Percentiles rank a stretch among this genome's conserved stretches.
These are phyloP conservation scores for Ciconia boyciana DNA, from an alignment of 2,113 vertebrate genomes.

Conservation along the genomic window DNA sequence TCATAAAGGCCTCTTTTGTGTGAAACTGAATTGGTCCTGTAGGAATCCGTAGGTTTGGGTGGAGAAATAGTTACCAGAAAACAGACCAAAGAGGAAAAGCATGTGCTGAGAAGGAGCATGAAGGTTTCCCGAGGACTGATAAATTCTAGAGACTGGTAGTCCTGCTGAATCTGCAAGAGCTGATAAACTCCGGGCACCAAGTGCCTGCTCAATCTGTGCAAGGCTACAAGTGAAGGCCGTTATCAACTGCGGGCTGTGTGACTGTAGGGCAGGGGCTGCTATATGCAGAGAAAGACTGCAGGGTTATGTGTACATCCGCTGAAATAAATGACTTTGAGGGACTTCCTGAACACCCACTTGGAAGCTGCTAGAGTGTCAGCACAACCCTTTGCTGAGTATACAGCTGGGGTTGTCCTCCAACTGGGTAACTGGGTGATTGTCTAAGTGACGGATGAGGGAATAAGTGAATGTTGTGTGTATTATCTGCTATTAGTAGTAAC, in stretches of 20 bases:
- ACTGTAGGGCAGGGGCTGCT: neutral
- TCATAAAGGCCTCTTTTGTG: neutral
- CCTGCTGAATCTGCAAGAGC: neutral
- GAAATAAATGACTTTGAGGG: neutral
- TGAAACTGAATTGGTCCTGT: neutral
- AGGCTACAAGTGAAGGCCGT: neutral
- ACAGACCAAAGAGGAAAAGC: neutral
- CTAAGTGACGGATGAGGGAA: neutral
- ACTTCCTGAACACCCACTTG: neutral
- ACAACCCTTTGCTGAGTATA: neutral
- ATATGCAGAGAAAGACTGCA: neutral
- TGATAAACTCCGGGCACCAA: neutral
- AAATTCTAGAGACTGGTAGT: neutral
- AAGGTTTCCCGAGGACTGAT: neutral
- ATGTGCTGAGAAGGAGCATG: neutral
- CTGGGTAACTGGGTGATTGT: neutral
- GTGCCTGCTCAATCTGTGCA: neutral
- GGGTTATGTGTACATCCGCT: neutral
- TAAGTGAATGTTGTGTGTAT: neutral
- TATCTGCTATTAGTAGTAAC: neutral
- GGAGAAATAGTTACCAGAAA: neutral
- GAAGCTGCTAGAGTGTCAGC: neutral
- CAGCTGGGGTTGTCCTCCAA: neutral
- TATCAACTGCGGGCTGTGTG: neutral
- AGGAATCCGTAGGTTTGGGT: neutral